Conservation (phyloP, 2,113 vertebrate species). For the Oplegnathus fasciatus region DNA sequence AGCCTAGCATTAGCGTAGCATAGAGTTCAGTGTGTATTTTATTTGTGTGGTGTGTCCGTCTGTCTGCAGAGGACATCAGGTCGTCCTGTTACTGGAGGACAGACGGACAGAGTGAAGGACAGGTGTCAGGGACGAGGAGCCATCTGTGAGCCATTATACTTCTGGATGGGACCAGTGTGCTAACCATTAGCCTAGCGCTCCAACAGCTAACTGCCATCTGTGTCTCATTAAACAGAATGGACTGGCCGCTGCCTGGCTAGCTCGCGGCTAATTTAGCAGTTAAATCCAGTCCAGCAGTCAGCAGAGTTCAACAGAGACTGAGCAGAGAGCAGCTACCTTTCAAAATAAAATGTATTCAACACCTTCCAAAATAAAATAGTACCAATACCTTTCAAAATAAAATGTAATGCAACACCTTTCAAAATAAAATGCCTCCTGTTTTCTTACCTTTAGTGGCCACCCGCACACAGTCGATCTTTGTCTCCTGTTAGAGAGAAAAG, state of each 20-base stretch:
- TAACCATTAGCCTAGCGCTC: constrained; percentile 55
- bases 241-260: constrained; percentile 4
- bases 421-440: constrained; percentile 23
- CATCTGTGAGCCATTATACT: constrained; percentile 49
- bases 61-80: not conserved
- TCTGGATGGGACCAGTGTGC: constrained; percentile 29
- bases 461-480: constrained; percentile 96
- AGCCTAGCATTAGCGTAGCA: constrained; percentile 30
- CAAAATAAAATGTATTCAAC: not conserved
- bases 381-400: not conserved
- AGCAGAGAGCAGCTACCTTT: not conserved
- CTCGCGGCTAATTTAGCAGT: constrained; percentile 1
- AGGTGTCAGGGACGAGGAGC: constrained; percentile 24
- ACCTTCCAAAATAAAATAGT: not conserved
- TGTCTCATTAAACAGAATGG: constrained; percentile 32
- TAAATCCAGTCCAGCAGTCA: constrained; percentile 9
- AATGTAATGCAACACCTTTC: not conserved
- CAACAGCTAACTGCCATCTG: constrained; percentile 51
- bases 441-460: constrained; percentile 95
- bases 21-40: constrained; percentile 5
- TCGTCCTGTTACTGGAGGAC: not conserved
- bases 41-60: not conserved
- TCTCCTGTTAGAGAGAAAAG: constrained; percentile 89
- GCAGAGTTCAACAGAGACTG: not conserved
- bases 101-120: constrained; percentile 35